Conservation (phyloP, 2,888 invertebrate genomes). For the Mactromeris polynyma region DNA sequence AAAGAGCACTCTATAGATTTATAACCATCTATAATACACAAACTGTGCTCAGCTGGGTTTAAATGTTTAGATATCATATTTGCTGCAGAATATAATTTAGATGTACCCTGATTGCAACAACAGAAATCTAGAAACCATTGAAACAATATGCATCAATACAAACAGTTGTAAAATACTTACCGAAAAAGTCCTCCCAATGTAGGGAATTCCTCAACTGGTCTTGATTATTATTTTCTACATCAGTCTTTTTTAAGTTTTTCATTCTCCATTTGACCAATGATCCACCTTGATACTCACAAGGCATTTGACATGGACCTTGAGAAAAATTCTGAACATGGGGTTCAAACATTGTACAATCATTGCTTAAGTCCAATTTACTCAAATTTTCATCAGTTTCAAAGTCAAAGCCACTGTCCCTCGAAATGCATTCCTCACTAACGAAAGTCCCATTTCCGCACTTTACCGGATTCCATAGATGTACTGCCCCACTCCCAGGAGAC, state of each 20-base stretch:
- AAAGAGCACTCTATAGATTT: too few relatives aligned
- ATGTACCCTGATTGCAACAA: too few relatives aligned
- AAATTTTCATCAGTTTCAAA: slow-evolving; percentile 51
- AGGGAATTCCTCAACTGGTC: slow-evolving; percentile 51
- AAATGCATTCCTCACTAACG: slow-evolving; percentile 43
- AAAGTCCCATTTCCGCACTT: slow-evolving; percentile 6
- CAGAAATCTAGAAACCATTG: neutral
- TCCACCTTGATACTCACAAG: slow-evolving; percentile 53
- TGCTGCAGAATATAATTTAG: too few relatives aligned
- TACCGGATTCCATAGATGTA: neutral
- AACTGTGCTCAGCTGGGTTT: too few relatives aligned
- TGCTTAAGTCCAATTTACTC: slow-evolving; percentile 44
- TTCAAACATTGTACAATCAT: slow-evolving; percentile 50
- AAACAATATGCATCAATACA: neutral
- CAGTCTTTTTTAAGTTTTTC: slow-evolving; percentile 22
- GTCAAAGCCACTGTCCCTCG: slow-evolving; percentile 61
- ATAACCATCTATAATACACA: too few relatives aligned
- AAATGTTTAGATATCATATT: too few relatives aligned
- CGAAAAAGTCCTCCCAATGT: slow-evolving; percentile 70
- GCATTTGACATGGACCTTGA: slow-evolving; percentile 9
- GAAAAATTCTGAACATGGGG: slow-evolving; percentile 16
- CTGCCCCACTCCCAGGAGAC: slow-evolving; percentile 9
- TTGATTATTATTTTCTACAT: slow-evolving; percentile 40
- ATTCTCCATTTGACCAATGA: slow-evolving; percentile 59
- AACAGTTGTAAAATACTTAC: slow-evolving; percentile 44